phyloP scores from a whole-genome alignment of 1,140 invertebrate species.

The Ruditapes philippinarum region DNA sequence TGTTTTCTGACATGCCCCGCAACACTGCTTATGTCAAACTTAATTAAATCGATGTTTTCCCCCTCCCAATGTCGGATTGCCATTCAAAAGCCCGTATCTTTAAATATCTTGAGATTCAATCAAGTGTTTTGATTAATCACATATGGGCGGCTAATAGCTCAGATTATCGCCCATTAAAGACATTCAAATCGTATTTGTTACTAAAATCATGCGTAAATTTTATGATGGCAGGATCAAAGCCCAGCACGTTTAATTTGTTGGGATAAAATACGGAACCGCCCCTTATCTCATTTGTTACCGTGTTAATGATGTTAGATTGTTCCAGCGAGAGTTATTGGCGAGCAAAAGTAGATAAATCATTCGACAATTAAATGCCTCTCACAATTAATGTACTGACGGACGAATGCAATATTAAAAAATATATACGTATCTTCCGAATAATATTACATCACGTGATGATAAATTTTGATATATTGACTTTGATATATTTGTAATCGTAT shows the following conservation, averaged over 20 bases:
- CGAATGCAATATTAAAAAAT: background rate
- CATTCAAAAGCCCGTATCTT: conserved; percentile 18
- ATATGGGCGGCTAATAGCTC: conserved; percentile 42
- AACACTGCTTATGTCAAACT: background rate
- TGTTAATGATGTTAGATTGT: background rate
- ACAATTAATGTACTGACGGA: too few species aligned
- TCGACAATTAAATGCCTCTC: too few species aligned
- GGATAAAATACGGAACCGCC: conserved; percentile 28
- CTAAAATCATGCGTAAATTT: conserved; percentile 52
- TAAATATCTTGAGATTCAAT: conserved; percentile 42
- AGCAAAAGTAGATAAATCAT: background rate
- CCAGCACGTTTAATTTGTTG: conserved; percentile 37
- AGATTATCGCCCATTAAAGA: conserved; percentile 26
- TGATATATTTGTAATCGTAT: too few species aligned
- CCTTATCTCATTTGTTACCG: conserved; percentile 27
- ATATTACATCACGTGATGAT: too few species aligned
- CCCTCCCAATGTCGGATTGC: background rate
- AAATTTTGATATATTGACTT: too few species aligned
- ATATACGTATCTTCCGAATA: too few species aligned
- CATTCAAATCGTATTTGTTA: conserved; percentile 48
- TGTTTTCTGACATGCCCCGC: background rate
- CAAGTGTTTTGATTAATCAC: conserved; percentile 34
- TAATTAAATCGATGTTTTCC: background rate
- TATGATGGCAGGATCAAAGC: conserved; percentile 44
- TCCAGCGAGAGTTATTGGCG: background rate